Evolutionary conservation across 2,113 vertebrate species (phyloP), one percentile per base, ranked within the genome.

Genomic region (Podarcis cretensis): DNA sequence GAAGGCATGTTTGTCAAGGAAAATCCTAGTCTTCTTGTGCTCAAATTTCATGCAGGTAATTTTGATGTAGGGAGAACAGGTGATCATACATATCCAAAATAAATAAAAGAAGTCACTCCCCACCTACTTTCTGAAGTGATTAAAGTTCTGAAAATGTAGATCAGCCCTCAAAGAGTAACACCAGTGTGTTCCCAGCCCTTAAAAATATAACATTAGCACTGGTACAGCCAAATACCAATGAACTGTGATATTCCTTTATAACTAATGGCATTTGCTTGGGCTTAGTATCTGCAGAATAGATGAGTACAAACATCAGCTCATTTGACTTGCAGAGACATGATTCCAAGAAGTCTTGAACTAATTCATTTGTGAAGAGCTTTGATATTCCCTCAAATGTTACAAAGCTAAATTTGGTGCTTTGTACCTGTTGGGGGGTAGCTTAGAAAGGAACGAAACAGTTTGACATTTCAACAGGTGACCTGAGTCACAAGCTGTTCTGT

Each of bases 381-480:
- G 81, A 81, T n/a, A 6, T 87, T 66, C 54, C 23, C 9, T 0
- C 54, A 43, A 90, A 69, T 30, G 73, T 85, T 87, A 0, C 86
- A 5, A 43, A 87, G 78, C 23, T 89, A 23, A 10, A 75, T 87
- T 87, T 8, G 63, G 2, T 81, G 89, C 23, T 16, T n/a, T 74
- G 57, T 0, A 0, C 68, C 13, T 77, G 6, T 3, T 85, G 89
- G 90, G 59, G 81, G 86, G 23, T 20, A 48, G 5, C 32, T 85
- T 16, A 87, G 21, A 59, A 30, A 66, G 66, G 40, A 90, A 87
- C 32, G 5, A 63, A 94, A 21, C 6, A 86, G 9, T 83, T 82
- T 85, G 3, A n/a, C 54, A 32, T 81, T 48, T 63, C 73, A 87
- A 74, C 23, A 57, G 75, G 20, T 57, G 57, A 78, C 80, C 65